phyloP scores from a whole-genome alignment of 2,888 invertebrate genomes.

The Drosophila subsilvestris region DNA sequence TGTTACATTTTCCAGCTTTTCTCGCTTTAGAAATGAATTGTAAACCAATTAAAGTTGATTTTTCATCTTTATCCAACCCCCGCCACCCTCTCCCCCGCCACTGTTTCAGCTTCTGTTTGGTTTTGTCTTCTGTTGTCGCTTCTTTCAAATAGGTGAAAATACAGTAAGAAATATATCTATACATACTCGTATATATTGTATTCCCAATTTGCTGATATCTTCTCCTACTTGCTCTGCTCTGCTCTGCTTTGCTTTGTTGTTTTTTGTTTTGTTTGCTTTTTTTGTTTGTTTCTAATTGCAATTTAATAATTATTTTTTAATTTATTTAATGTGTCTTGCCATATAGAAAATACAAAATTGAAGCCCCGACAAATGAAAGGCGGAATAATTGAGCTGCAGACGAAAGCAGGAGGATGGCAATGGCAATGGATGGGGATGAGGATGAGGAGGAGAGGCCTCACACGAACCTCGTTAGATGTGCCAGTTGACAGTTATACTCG shows the following conservation, averaged over 20 bases:
- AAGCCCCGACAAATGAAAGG: slow-evolving; percentile 22
- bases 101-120: slow-evolving; percentile 14
- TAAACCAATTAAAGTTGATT: slow-evolving; percentile 75
- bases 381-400: slow-evolving; percentile 28
- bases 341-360: slow-evolving; percentile 21
- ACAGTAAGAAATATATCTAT: slow-evolving; percentile 51
- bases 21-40: slow-evolving; percentile 75
- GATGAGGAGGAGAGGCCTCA: not conserved
- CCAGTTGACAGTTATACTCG: slow-evolving; percentile 46
- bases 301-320: slow-evolving; percentile 68
- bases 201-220: slow-evolving; percentile 27
- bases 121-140: slow-evolving; percentile 8
- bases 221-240: not conserved
- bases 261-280: no score
- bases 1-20: slow-evolving; percentile 71
- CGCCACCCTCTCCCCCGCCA: slow-evolving; percentile 17
- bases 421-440: slow-evolving; percentile 1
- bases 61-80: slow-evolving; percentile 45
- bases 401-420: not conserved
- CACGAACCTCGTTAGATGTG: slow-evolving; percentile 36
- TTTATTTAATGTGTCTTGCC: slow-evolving; percentile 45
- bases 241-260: not conserved
- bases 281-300: slow-evolving; percentile 40
- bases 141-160: slow-evolving; percentile 67
- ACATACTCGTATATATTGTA: not conserved